These are phyloP conservation scores for Unio delphinus DNA, from an alignment of 2,888 invertebrate genomes.

Conservation along the genomic window DNA sequence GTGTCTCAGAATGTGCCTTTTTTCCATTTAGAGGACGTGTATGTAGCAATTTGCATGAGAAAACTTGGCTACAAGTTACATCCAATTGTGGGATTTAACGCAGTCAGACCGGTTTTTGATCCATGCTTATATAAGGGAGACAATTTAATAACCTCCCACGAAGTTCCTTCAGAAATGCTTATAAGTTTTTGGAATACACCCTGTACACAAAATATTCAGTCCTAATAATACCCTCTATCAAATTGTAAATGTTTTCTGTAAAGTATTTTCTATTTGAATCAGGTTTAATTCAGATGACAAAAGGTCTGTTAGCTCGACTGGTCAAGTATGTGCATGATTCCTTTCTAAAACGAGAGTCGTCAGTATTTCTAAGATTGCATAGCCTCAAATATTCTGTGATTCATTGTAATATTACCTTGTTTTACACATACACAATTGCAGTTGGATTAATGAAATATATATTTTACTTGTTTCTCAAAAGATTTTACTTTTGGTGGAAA, in stretches of 20 bases:
- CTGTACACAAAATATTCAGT: conserved; percentile 5
- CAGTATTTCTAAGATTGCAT: no score
- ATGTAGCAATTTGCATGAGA: conserved; percentile 46
- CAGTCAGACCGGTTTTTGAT: conserved; percentile 15
- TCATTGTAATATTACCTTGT: no score
- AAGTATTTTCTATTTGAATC: no score
- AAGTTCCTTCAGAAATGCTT: conserved; percentile 15
- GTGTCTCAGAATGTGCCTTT: conserved; percentile 52
- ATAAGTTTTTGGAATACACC: conserved; percentile 18
- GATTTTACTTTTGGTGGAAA: no score
- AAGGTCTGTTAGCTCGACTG: no score
- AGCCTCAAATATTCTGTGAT: no score
- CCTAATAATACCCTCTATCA: neutral
- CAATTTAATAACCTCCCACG: conserved; percentile 39
- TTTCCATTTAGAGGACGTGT: conserved; percentile 62
- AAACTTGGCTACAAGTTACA: conserved; percentile 35
- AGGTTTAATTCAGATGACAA: no score
- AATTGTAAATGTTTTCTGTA: neutral
- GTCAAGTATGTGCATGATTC: no score
- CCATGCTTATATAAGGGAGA: conserved; percentile 33
- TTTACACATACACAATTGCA: no score
- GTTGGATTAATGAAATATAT: no score
- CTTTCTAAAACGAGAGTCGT: no score
- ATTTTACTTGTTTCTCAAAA: no score
- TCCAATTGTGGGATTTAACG: conserved; percentile 39